phyloP scores from a whole-genome alignment of 1,140 invertebrate species.

The Sinonovacula constricta region DNA sequence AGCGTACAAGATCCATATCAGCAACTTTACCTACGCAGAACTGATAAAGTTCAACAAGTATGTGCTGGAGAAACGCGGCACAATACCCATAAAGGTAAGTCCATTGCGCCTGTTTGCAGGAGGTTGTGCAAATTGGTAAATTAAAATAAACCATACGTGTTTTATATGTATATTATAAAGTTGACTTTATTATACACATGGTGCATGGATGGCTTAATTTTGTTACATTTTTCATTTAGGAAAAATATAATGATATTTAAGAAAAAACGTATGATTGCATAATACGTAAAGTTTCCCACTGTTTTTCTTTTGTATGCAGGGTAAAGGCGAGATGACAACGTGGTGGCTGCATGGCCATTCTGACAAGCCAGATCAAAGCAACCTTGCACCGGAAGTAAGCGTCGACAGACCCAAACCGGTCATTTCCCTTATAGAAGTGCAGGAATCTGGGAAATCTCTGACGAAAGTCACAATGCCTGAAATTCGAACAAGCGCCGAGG shows the following conservation, averaged over 20 bases:
- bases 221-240: not conserved
- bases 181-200: not conserved
- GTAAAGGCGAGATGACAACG: slow-evolving; percentile 77
- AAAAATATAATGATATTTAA: not conserved
- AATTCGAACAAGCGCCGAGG: not conserved
- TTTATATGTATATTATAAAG: not conserved
- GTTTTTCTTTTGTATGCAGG: slow-evolving; percentile 63
- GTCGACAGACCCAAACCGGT: not conserved
- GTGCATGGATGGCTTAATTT: not conserved
- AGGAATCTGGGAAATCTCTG: not conserved
- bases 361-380: not conserved
- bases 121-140: too few species aligned
- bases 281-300: not conserved
- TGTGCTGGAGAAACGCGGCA: slow-evolving; percentile 56
- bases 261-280: not conserved
- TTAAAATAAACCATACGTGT: not conserved
- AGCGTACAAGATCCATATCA: slow-evolving; percentile 71
- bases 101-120: too few species aligned
- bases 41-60: slow-evolving; percentile 52
- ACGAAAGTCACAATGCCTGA: not conserved
- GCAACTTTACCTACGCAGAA: slow-evolving; percentile 59
- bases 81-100: slow-evolving; percentile 64
- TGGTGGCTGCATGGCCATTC: slow-evolving; percentile 75
- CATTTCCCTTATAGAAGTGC: not conserved
- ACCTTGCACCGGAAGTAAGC: not conserved